Percentiles rank a stretch among this genome's conserved stretches.
Evolutionary conservation across 2,113 vertebrate species (phyloP).

Genomic region (Dasyurus viverrinus): DNA sequence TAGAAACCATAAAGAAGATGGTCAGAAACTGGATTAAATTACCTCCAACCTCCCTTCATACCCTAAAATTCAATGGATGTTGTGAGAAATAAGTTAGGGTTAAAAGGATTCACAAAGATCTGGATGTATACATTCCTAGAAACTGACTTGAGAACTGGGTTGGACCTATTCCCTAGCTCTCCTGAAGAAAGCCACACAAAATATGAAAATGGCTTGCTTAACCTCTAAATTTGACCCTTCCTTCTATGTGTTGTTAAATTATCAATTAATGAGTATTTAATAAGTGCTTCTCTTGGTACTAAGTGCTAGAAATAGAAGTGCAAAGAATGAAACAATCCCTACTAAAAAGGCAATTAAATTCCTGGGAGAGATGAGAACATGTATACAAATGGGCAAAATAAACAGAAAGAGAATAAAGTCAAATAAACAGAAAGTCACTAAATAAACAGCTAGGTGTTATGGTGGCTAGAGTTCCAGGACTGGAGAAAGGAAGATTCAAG

Average conservation of each 20-base stretch:
- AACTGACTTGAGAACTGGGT: not conserved
- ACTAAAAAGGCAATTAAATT: not conserved
- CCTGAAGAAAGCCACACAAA: not conserved
- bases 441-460: not conserved
- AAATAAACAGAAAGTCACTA: not conserved
- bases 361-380: not conserved
- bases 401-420: not conserved
- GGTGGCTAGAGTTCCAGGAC: too few species aligned
- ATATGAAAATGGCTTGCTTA: not conserved
- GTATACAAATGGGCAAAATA: not conserved
- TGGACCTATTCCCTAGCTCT: constrained; percentile 8
- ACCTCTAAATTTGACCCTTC: not conserved
- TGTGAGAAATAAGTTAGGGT: not conserved
- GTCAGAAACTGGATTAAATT: not conserved
- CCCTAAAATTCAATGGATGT: not conserved
- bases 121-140: not conserved
- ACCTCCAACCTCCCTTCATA: not conserved
- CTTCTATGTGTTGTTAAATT: not conserved
- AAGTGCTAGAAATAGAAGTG: not conserved
- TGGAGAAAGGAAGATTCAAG: too few species aligned
- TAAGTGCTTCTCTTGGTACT: not conserved
- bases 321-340: not conserved
- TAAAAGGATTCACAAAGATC: not conserved
- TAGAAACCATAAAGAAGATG: too few species aligned
- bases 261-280: not conserved